Evolutionary conservation across 2,888 invertebrate genomes (phyloP).

Genomic region (Chrysina gloriosa): DNA sequence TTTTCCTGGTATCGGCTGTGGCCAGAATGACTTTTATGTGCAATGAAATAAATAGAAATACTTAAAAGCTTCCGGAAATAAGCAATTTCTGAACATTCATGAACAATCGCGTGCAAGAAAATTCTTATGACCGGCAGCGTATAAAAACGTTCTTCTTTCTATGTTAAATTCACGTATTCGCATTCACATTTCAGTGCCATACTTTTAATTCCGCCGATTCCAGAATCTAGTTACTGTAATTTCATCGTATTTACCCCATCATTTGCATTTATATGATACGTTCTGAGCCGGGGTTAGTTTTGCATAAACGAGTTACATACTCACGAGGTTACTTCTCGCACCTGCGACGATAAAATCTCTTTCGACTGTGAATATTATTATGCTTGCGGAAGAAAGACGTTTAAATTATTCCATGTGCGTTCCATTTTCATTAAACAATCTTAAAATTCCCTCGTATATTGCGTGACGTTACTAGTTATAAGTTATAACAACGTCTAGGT

Average conservation of each 20-base stretch:
- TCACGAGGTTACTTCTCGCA: background rate
- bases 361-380: background rate
- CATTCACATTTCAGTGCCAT: background rate
- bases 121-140: no score
- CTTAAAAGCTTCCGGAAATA: no score
- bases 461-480: no score
- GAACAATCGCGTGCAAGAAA: no score
- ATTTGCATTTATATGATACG: slow-evolving; percentile 10
- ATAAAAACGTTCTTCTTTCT: slow-evolving; percentile 9
- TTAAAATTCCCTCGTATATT: background rate
- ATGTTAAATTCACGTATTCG: background rate
- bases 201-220: background rate
- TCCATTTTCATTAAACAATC: background rate
- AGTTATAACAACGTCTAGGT: no score
- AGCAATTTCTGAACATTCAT: no score
- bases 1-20: no score
- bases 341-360: slow-evolving; percentile 8
- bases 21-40: no score
- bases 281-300: background rate
- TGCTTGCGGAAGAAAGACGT: background rate
- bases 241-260: slow-evolving; percentile 1
- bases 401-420: background rate
- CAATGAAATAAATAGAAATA: no score
- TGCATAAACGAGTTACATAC: slow-evolving; percentile 8
- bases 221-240: background rate